These are phyloP conservation scores for Cylas formicarius DNA, from an alignment of 1,140 invertebrate species.

Conservation along the genomic window DNA sequence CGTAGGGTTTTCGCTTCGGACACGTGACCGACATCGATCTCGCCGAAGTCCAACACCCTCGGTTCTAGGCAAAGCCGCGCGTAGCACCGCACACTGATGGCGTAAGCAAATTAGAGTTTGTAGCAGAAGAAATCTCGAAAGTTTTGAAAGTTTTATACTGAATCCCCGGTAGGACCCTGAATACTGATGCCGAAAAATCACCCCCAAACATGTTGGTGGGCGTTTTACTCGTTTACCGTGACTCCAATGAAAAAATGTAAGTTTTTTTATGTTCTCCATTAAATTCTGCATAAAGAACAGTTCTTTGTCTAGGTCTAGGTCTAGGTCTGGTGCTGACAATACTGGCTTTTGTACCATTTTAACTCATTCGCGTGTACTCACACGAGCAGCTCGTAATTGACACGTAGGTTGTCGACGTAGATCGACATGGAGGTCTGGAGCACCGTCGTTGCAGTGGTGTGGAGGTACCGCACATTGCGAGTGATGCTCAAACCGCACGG, in stretches of 20 bases:
- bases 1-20: constrained; percentile 17
- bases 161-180: too few species aligned
- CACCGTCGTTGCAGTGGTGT: constrained; percentile 16
- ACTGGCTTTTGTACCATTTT: not conserved
- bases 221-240: not conserved
- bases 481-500: constrained; percentile 19
- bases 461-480: constrained; percentile 12
- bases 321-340: not conserved
- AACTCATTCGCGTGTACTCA: constrained; percentile 10
- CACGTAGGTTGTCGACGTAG: constrained; percentile 17
- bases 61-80: constrained; percentile 14
- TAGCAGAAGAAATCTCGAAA: not conserved
- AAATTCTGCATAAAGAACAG: not conserved
- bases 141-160: too few species aligned
- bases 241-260: not conserved
- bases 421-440: constrained; percentile 17
- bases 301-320: not conserved
- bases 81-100: constrained; percentile 14
- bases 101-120: not conserved
- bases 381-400: constrained; percentile 19
- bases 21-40: constrained; percentile 24
- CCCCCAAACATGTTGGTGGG: not conserved
- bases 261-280: not conserved
- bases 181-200: too few species aligned
- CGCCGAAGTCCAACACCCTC: constrained; percentile 26